Evolutionary conservation across 2,888 invertebrate genomes (phyloP).

Genomic region (Cheilosia impressa): DNA sequence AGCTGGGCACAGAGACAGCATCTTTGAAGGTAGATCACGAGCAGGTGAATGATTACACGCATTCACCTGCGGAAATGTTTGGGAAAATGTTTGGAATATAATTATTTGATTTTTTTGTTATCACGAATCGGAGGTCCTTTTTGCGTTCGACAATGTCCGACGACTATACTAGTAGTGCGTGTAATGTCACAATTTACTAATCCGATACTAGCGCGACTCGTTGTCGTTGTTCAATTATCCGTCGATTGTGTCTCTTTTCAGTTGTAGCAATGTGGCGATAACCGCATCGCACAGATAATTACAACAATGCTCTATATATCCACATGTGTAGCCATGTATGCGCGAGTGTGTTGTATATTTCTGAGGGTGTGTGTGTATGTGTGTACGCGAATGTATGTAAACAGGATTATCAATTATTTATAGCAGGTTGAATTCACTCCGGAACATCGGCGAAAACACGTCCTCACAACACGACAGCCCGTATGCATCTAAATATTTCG

Average conservation of each 20-base stretch:
- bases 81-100: constrained; percentile 10
- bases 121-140: constrained; percentile 34
- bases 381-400: constrained; percentile 69
- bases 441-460: constrained; percentile 79
- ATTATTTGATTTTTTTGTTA: neutral
- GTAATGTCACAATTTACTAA: constrained; percentile 74
- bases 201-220: constrained; percentile 70
- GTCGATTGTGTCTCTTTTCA: constrained; percentile 71
- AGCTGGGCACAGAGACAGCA: constrained; percentile 17
- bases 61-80: constrained; percentile 68
- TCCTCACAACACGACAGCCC: constrained; percentile 84
- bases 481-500: constrained; percentile 84
- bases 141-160: constrained; percentile 60
- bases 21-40: constrained; percentile 29
- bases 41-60: constrained; percentile 67
- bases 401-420: constrained; percentile 76
- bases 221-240: constrained; percentile 72
- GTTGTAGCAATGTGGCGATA: constrained; percentile 71
- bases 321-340: constrained; percentile 71
- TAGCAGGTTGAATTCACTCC: constrained; percentile 75
- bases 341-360: constrained; percentile 18
- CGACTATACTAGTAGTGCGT: constrained; percentile 63
- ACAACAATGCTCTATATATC: constrained; percentile 73
- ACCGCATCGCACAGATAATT: constrained; percentile 75
- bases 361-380: constrained; percentile 34